Base-by-base conservation (phyloP, 2,797 vertebrate species). In the Phoebastria nigripes region DNA sequence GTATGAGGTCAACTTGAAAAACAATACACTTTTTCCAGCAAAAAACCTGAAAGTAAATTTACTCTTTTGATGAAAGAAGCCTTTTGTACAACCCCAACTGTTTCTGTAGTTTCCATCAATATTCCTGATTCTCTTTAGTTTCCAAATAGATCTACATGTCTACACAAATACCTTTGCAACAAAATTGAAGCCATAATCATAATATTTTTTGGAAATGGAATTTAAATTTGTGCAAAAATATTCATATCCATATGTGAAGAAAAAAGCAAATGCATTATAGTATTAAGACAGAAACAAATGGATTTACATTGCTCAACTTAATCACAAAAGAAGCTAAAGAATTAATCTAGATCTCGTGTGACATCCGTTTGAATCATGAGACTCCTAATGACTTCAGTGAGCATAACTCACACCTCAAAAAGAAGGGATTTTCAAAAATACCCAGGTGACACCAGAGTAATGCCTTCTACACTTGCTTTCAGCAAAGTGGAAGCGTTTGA, bases 11-110 rank as follows among this genome's bases (percentile, higher is more conserved):
- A 85, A 24, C 21, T 21, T 67, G 15, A 22, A 86, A 91, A 52
- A 9, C 8, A 35, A 25, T 24, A 9, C 2, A 10, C 2, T 29
- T 76, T 24, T 14, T 1, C 5, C 15, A 10, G 4, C 0, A 0
- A 7, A 33, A 46, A 33, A 3, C 0, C 4, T 59, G 59, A 56
- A 54, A 62, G 13, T 15, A 72, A 51, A 33, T 70, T 33, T 28
- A 44, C 3, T 54, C 12, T 70, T 82, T 33, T 25, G 25, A 33
- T 9, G 20, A 31, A 62, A 41, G 2, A 49, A 54, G 12, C 2
- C 1, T 26, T 67, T 54, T 80, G 10, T 69, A 13, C 3, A 56
- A 19, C 1, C 8, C 0, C 0, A 63, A 6, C 22, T 42, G 0
- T 51, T 77, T 19, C 47, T 42, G 12, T 37, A 55, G 14, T 81